Evolutionary conservation across 2,888 invertebrate species (phyloP), one percentile per base, ranked within the genome.

Genomic region (Cremastinae sp.): DNA sequence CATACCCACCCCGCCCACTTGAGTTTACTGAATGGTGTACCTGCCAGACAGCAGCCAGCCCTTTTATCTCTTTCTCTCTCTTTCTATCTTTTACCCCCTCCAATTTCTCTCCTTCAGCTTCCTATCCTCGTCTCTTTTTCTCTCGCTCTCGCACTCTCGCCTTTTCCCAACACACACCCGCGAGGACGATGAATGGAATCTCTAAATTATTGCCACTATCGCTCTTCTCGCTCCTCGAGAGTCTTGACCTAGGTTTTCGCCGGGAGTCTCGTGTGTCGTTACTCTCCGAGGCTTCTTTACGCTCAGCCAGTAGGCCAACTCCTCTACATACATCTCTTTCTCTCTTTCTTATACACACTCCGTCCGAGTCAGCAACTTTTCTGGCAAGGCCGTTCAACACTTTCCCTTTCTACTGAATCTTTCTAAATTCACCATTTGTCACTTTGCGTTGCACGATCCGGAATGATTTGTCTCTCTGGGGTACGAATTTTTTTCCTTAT

Each of bases 181-280:
- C 69, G 53, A 62, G 61, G 65, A 78, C 72, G 78, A 83, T 83
- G 82, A 83, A 83, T 82, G 81, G 81, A 78, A 79, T 80, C 81
- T 80, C 73, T 81, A 81, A 83, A 82, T 83, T 82, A 82, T 83
- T 74, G 75, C 80, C 78, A 61, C 79, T 72, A 81, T 82, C 76
- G 78, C 69, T 81, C 82, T 79, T 79, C 69, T 78, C 74, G 41
- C 43, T 66, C 39, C 72, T 68, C 58, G 66, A 41, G 16, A 81
- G 78, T 83, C 80, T 83, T 83, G 83, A 83, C 83, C 83, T 81
- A 82, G 79, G 79, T 74, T 64, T 75, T 76, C 61, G 70, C 20
- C 14, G 12, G 56, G 45, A 74, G 20, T 75, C 66, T 61, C 65
- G 55, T 51, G 55, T 41, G 45, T 61, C 74, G 64, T 61, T 49